phyloP scores from a whole-genome alignment of 2,888 invertebrate species.

The Tinea semifulvella region DNA sequence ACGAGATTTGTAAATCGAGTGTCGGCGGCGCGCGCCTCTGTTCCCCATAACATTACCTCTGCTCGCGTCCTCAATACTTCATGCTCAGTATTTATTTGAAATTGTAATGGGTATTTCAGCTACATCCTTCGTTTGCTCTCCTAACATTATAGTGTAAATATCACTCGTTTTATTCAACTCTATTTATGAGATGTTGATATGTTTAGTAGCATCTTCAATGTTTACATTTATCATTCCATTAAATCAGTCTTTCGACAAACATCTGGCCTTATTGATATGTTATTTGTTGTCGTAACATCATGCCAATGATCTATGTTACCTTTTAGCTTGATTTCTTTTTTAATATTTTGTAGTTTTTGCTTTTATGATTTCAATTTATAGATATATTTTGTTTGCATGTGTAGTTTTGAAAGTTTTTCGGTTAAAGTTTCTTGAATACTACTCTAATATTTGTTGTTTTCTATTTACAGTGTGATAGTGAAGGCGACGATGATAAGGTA shows the following conservation, averaged over 20 bases:
- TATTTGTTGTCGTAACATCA: neutral
- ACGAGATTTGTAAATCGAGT: conserved; percentile 58
- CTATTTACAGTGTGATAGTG: conserved; percentile 88
- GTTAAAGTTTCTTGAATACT: neutral
- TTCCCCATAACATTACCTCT: conserved; percentile 58
- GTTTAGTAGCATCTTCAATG: neutral
- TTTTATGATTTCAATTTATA: neutral
- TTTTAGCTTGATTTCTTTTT: neutral
- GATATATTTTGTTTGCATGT: neutral
- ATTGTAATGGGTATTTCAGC: conserved; percentile 56
- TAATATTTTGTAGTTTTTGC: neutral
- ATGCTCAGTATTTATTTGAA: conserved; percentile 63
- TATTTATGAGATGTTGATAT: conserved; percentile 49
- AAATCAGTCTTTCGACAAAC: conserved; percentile 2
- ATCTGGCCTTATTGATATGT: neutral
- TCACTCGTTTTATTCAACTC: conserved; percentile 46
- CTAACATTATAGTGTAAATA: conserved; percentile 41
- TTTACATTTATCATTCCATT: too few species aligned
- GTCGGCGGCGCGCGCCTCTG: conserved; percentile 40
- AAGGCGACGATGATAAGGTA: conserved; percentile 92
- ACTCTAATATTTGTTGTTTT: conserved; percentile 35
- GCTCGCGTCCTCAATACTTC: conserved; percentile 59
- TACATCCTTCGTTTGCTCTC: conserved; percentile 55
- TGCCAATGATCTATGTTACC: neutral
- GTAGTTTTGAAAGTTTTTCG: neutral